These are phyloP conservation scores for Varanus salvator DNA, from an alignment of 2,113 vertebrate genomes.

Conservation along the genomic window DNA sequence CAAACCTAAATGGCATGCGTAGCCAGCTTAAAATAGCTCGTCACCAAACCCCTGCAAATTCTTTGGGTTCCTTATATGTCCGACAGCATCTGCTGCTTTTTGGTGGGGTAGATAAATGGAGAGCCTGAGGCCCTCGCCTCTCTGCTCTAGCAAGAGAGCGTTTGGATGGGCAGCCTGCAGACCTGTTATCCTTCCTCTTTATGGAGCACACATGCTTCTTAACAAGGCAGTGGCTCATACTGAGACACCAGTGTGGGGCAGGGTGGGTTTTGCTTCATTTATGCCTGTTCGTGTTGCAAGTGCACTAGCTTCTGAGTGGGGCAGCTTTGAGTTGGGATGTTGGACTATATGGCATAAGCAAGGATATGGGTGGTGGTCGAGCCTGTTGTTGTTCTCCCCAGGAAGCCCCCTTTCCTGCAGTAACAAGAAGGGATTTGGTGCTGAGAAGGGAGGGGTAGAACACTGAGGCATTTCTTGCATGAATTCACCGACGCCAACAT, in stretches of 20 bases:
- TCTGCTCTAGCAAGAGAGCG: not conserved
- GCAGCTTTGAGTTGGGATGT: not conserved
- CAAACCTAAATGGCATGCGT: conserved; percentile 85
- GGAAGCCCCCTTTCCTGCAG: not conserved
- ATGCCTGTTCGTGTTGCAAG: not conserved
- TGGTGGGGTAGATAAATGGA: conserved; percentile 16
- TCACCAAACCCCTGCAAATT: conserved; percentile 66
- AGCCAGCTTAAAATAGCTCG: conserved; percentile 89
- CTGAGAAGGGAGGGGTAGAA: not conserved
- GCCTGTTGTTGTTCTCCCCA: too few species aligned
- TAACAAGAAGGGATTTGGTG: too few species aligned
- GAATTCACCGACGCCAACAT: not conserved
- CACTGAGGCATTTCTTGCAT: not conserved
- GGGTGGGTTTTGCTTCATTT: not conserved
- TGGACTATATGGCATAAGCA: not conserved
- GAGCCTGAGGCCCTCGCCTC: not conserved
- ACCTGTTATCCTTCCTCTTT: not conserved
- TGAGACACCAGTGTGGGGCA: not conserved
- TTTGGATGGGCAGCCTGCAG: not conserved
- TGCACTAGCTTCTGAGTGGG: not conserved
- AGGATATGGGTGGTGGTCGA: not conserved
- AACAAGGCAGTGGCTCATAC: not conserved
- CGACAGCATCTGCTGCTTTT: conserved; percentile 49
- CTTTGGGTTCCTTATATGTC: conserved; percentile 84
- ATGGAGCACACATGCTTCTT: not conserved